These are phyloP conservation scores for Copidosoma aretas DNA, from an alignment of 2,888 invertebrate species.

Conservation along the genomic window DNA sequence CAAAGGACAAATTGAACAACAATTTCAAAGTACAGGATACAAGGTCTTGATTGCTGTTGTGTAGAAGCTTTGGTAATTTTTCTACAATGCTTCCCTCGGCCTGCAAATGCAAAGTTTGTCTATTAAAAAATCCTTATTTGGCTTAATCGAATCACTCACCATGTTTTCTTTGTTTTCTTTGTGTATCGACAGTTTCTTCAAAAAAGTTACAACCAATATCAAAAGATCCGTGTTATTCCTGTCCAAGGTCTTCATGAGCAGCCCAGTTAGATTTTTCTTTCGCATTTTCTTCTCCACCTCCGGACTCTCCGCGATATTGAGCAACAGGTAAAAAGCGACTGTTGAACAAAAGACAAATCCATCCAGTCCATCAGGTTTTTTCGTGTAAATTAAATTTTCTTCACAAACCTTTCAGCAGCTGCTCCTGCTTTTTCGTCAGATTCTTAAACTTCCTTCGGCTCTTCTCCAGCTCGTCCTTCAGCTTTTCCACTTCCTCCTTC, in stretches of 20 bases:
- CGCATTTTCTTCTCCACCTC: slow-evolving; percentile 97
- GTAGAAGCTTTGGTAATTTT: slow-evolving; percentile 81
- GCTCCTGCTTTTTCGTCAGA: slow-evolving; percentile 91
- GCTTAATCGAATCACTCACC: slow-evolving; percentile 62
- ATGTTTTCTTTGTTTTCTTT: slow-evolving; percentile 93
- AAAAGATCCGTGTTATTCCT: slow-evolving; percentile 89
- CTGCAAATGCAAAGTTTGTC: slow-evolving; percentile 52
- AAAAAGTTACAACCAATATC: slow-evolving; percentile 88
- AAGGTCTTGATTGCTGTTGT: slow-evolving; percentile 71
- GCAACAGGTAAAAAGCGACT: slow-evolving; percentile 89
- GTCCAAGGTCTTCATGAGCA: slow-evolving; percentile 87
- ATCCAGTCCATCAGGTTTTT: too few relatives aligned
- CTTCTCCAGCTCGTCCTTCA: slow-evolving; percentile 79
- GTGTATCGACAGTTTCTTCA: slow-evolving; percentile 94
- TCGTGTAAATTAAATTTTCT: too few relatives aligned
- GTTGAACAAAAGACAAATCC: slow-evolving; percentile 44
- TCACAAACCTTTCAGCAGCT: slow-evolving; percentile 81
- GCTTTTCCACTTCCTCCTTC: slow-evolving; percentile 58
- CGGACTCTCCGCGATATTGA: slow-evolving; percentile 95
- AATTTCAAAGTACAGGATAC: slow-evolving; percentile 86
- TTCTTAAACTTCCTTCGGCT: slow-evolving; percentile 78
- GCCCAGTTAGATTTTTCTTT: slow-evolving; percentile 86
- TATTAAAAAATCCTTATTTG: slow-evolving; percentile 13
- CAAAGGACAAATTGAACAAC: slow-evolving; percentile 95
- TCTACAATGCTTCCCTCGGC: slow-evolving; percentile 80